phyloP scores from a whole-genome alignment of 2,888 invertebrate genomes.

The Adelognathus sp. region DNA sequence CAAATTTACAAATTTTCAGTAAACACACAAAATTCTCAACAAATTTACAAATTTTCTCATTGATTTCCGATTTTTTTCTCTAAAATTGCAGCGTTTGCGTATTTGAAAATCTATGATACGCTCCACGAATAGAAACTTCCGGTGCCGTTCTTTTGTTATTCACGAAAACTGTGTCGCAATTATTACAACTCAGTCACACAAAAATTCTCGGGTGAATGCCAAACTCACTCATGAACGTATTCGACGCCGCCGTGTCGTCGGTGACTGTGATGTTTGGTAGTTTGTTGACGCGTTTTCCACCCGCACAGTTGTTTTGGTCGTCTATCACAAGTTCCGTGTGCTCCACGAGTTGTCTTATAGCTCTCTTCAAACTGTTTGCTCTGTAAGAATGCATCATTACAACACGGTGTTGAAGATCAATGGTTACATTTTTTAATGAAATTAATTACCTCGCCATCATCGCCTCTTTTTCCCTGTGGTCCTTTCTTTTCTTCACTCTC shows the following conservation, averaged over 20 bases:
- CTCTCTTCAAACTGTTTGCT: constrained; percentile 92
- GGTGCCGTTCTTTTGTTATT: no score
- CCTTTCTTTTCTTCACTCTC: constrained; percentile 74
- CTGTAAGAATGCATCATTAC: constrained; percentile 82
- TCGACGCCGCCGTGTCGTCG: constrained; percentile 58
- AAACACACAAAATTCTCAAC: no score
- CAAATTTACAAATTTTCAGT: no score
- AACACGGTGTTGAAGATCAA: background rate
- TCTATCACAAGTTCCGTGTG: constrained; percentile 89
- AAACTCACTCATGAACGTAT: constrained; percentile 25
- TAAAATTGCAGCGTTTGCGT: no score
- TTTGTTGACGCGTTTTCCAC: constrained; percentile 73
- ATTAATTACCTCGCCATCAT: constrained; percentile 81
- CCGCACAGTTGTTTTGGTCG: constrained; percentile 81
- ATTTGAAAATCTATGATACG: no score
- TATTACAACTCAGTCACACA: no score
- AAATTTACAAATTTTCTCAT: no score
- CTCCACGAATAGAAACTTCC: no score
- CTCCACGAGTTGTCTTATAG: constrained; percentile 90
- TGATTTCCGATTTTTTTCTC: no score
- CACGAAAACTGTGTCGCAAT: no score
- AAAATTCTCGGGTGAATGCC: background rate
- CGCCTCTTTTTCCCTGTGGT: constrained; percentile 84
- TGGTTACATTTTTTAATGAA: background rate
- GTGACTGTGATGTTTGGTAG: constrained; percentile 68